phyloP scores from a whole-genome alignment of 1,140 invertebrate genomes.

The Periplaneta americana region DNA sequence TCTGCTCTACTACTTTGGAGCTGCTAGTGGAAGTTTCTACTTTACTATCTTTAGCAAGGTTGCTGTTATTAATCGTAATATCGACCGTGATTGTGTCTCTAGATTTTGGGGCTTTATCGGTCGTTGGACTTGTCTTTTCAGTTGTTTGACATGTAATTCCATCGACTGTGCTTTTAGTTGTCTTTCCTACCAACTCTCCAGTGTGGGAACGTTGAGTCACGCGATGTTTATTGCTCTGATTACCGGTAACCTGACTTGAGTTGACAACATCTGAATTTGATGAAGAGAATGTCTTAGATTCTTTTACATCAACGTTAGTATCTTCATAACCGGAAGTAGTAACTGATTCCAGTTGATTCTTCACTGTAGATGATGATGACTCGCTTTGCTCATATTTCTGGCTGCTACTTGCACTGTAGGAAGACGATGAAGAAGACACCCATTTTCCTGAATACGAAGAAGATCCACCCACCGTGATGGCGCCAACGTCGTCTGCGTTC shows the following conservation, averaged over 20 bases:
- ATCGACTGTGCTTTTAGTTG: no score
- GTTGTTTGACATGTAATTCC: not conserved
- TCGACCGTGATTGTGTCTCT: not conserved
- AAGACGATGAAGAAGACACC: not conserved
- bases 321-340: not conserved
- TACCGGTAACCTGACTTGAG: not conserved
- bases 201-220: not conserved
- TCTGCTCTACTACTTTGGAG: conserved; percentile 24
- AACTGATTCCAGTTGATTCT: not conserved
- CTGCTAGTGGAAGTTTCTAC: not conserved
- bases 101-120: not conserved
- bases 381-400: not conserved
- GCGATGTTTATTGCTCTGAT: not conserved
- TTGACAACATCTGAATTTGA: not conserved
- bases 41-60: not conserved
- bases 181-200: not conserved
- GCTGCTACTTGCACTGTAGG: not conserved
- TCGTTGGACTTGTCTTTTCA: not conserved
- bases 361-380: not conserved
- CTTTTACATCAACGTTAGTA: not conserved
- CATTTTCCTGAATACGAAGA: not conserved
- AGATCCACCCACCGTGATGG: not conserved
- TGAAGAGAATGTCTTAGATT: not conserved
- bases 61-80: not conserved
- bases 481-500: not conserved